phyloP scores from a whole-genome alignment of 2,888 invertebrate species.

The Volucella zonaria region DNA sequence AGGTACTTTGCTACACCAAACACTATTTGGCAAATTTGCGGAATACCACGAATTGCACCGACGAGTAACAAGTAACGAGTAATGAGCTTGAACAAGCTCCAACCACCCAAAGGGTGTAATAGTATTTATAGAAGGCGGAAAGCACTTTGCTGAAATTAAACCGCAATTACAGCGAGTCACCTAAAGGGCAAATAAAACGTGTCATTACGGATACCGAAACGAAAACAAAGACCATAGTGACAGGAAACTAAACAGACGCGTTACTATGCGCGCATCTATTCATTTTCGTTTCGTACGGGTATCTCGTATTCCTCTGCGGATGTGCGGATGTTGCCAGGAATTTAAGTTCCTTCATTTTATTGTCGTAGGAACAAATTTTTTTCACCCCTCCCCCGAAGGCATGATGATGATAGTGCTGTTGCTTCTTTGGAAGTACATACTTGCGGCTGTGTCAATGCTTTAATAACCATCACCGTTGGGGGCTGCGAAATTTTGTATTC shows the following conservation, averaged over 20 bases:
- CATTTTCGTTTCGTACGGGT: slow-evolving; percentile 14
- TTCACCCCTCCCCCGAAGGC: background rate
- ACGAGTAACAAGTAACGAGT: slow-evolving; percentile 39
- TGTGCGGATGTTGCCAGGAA: slow-evolving; percentile 39
- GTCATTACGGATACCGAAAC: slow-evolving; percentile 63
- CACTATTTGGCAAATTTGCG: slow-evolving; percentile 65
- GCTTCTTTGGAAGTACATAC: slow-evolving; percentile 37
- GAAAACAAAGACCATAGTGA: slow-evolving; percentile 69
- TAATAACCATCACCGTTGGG: slow-evolving; percentile 58
- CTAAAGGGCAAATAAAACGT: slow-evolving; percentile 73
- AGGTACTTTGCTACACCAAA: slow-evolving; percentile 40
- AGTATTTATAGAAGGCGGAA: slow-evolving; percentile 23
- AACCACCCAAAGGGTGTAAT: background rate
- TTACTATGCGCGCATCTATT: no score
- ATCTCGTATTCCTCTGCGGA: slow-evolving; percentile 27
- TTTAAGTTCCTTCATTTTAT: slow-evolving; percentile 36
- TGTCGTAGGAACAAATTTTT: background rate
- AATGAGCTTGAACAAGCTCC: background rate
- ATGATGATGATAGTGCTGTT: slow-evolving; percentile 30
- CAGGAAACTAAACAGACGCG: slow-evolving; percentile 57
- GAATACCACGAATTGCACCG: slow-evolving; percentile 70
- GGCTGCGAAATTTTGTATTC: slow-evolving; percentile 28
- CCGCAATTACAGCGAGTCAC: slow-evolving; percentile 72
- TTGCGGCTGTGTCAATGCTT: slow-evolving; percentile 61
- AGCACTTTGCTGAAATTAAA: slow-evolving; percentile 71